These are phyloP conservation scores for Galerucella pusilla DNA, from an alignment of 2,888 invertebrate genomes.

Conservation along the genomic window DNA sequence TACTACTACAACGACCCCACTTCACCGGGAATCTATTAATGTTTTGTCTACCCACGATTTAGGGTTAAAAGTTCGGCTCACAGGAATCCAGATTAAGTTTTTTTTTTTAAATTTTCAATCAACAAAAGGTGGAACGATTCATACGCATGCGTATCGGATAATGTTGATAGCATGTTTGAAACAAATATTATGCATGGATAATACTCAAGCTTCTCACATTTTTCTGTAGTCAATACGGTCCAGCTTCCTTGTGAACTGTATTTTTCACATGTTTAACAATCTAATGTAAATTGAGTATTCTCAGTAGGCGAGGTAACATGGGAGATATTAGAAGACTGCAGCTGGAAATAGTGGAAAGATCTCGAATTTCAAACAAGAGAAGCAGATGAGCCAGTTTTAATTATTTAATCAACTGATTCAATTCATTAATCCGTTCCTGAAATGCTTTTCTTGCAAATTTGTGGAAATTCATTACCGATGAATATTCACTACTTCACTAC, in stretches of 20 bases:
- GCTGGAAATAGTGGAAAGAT: conserved; percentile 52
- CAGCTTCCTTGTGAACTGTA: neutral
- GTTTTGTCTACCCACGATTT: conserved; percentile 45
- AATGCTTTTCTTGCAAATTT: conserved; percentile 62
- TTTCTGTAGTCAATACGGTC: too few species aligned
- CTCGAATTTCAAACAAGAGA: conserved; percentile 49
- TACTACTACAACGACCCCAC: conserved; percentile 38
- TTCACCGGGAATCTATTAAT: conserved; percentile 42
- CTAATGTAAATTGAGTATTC: conserved; percentile 59
- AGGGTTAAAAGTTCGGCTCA: conserved; percentile 23
- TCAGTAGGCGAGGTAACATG: conserved; percentile 48
- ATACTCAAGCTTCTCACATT: too few species aligned
- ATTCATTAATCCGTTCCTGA: conserved; percentile 66
- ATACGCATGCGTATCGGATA: neutral
- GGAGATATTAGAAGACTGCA: conserved; percentile 6
- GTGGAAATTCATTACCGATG: conserved; percentile 58
- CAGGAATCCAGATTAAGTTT: conserved; percentile 19
- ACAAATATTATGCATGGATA: too few species aligned
- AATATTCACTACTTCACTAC: conserved; percentile 55
- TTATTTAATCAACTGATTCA: conserved; percentile 75
- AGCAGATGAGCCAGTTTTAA: conserved; percentile 67
- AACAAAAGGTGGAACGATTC: neutral
- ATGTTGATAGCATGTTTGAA: too few species aligned
- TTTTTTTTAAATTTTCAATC: neutral
- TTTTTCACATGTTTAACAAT: conserved; percentile 34